Evolutionary conservation across 2,797 vertebrate species (phyloP).

Genomic region (Manis javanica): DNA sequence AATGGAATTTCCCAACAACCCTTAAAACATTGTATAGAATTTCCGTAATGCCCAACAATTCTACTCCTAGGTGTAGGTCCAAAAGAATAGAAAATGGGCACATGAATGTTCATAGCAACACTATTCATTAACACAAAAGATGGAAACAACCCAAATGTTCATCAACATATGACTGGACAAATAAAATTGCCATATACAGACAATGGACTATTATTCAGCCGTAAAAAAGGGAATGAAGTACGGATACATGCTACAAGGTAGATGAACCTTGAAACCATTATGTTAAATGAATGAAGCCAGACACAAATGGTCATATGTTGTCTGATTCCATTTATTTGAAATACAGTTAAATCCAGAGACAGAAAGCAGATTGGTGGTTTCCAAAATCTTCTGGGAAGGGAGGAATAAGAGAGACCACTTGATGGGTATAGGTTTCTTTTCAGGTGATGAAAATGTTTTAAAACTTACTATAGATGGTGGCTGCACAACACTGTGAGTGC

Average conservation of each 20-base stretch:
- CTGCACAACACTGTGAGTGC: background rate
- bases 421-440: background rate
- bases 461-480: background rate
- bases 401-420: background rate
- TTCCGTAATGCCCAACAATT: background rate
- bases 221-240: background rate
- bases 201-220: background rate
- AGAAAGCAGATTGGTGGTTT: background rate
- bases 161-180: background rate
- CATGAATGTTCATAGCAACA: background rate
- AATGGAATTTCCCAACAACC: background rate
- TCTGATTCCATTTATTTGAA: background rate
- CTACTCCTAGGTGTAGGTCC: background rate
- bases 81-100: background rate
- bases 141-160: background rate
- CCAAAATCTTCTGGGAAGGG: background rate
- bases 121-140: background rate
- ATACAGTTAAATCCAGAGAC: background rate
- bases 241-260: background rate
- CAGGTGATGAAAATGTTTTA: background rate
- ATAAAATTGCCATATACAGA: background rate
- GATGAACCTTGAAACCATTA: background rate
- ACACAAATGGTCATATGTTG: background rate
- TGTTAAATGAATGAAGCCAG: background rate
- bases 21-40: background rate